Conservation (phyloP, 2,113 vertebrate species). For the Chlamydotis undulata region DNA sequence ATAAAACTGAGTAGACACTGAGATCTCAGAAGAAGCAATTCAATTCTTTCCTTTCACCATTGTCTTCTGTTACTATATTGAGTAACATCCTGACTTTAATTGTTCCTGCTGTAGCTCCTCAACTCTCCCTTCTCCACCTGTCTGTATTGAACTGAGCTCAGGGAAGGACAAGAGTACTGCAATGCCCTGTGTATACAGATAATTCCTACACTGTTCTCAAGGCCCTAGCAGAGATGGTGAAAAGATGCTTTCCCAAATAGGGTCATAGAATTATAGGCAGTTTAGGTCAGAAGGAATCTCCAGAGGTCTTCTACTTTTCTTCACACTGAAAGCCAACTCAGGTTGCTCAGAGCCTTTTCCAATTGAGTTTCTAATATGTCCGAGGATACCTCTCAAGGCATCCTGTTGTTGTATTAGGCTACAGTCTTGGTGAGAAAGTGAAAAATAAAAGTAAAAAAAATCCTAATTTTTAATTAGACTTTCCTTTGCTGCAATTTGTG, state of each 20-base stretch:
- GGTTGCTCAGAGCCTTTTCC: not conserved
- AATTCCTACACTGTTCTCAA: not conserved
- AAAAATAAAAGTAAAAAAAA: not conserved
- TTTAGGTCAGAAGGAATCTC: not conserved
- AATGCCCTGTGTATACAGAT: not conserved
- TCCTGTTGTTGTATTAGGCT: not conserved
- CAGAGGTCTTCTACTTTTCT: not conserved
- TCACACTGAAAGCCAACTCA: not conserved
- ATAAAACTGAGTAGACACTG: not conserved
- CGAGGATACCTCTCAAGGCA: not conserved
- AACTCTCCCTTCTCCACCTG: not conserved
- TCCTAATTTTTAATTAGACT: not conserved
- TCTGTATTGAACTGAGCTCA: not conserved
- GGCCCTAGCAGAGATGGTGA: not conserved
- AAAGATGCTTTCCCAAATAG: not conserved
- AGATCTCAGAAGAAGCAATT: not conserved
- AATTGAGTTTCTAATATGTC: not conserved
- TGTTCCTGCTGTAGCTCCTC: not conserved
- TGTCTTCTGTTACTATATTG: not conserved
- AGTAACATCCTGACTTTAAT: not conserved
- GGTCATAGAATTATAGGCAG: not conserved
- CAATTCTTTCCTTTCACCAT: not conserved
- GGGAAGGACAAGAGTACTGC: not conserved
- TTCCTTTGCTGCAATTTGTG: not conserved
- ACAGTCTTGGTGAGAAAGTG: not conserved